A percentile compares a stretch with the other conserved stretches of the same genome.
Evolutionary conservation across 2,888 invertebrate genomes (phyloP).

Genomic region (Agrilus biguttatus): DNA sequence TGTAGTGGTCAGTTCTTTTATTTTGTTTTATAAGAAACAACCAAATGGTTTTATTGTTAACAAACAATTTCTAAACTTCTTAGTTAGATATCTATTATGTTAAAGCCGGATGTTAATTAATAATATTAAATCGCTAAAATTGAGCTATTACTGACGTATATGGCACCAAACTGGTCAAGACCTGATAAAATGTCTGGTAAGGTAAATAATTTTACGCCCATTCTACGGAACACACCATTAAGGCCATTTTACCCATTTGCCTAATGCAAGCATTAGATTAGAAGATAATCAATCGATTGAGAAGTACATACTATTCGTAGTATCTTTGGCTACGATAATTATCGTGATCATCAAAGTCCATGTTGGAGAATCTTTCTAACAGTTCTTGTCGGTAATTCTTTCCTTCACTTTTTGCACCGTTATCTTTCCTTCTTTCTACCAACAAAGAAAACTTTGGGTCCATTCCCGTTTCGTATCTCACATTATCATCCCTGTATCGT

Average conservation of each 20-base stretch:
- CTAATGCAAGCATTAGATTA: background rate
- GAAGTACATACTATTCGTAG: slow-evolving; percentile 21
- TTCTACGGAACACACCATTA: slow-evolving; percentile 30
- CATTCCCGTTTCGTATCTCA: slow-evolving; percentile 1
- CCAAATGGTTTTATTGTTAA: no score
- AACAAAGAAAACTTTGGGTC: background rate
- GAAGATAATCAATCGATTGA: background rate
- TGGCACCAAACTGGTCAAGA: slow-evolving; percentile 33
- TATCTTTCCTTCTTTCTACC: slow-evolving; percentile 11
- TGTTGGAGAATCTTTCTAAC: slow-evolving; percentile 28
- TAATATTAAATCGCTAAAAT: slow-evolving; percentile 21
- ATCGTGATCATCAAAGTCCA: slow-evolving; percentile 29
- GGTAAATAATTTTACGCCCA: slow-evolving; percentile 19
- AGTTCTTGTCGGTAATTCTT: slow-evolving; percentile 29
- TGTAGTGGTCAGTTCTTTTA: no score
- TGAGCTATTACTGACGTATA: slow-evolving; percentile 33
- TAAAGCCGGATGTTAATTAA: slow-evolving; percentile 17
- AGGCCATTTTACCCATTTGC: slow-evolving; percentile 1
- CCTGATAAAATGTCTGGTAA: slow-evolving; percentile 20
- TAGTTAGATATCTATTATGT: no score
- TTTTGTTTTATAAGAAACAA: no score
- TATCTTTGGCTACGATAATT: slow-evolving; percentile 27
- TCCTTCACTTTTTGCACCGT: slow-evolving; percentile 11
- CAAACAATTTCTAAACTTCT: no score
- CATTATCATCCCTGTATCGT: slow-evolving; percentile 6